Evolutionary conservation across 2,797 vertebrate species (phyloP).

Genomic region (Gymnoscopelus braueri): DNA sequence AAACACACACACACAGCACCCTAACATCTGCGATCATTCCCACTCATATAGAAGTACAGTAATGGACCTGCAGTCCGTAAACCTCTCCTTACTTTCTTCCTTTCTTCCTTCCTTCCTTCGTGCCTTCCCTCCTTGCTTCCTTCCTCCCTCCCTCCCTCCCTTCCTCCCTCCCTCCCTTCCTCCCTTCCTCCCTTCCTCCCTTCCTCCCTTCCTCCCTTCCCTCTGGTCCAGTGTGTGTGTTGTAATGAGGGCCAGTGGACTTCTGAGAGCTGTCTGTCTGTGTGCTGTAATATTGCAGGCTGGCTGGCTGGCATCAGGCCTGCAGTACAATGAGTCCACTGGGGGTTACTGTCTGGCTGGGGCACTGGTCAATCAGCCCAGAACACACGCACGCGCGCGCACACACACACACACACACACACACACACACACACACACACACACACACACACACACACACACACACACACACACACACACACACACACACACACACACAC

Average conservation of each 20-base stretch:
- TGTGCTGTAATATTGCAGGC: constrained; percentile 49
- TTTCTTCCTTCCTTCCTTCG: too few relatives aligned
- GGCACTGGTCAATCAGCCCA: constrained; percentile 62
- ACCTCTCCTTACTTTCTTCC: not conserved
- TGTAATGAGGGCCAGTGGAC: constrained; percentile 55
- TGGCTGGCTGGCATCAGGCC: constrained; percentile 52
- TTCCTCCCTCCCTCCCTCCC: not conserved
- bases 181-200: constrained; percentile 14
- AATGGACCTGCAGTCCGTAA: constrained; percentile 44
- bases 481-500: not conserved
- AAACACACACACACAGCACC: not conserved
- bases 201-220: not conserved
- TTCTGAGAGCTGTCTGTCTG: constrained; percentile 44
- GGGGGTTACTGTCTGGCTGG: constrained; percentile 63
- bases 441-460: too few relatives aligned
- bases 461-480: too few relatives aligned
- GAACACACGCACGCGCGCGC: constrained; percentile 25
- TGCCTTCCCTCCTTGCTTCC: too few relatives aligned
- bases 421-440: too few relatives aligned
- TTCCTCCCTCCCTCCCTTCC: too few relatives aligned
- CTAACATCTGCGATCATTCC: constrained; percentile 23
- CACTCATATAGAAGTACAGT: constrained; percentile 26
- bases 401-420: too few relatives aligned
- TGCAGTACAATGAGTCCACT: constrained; percentile 64
- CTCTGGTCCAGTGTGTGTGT: constrained; percentile 43